phyloP scores from a whole-genome alignment of 2,888 invertebrate species.

The Macropis europaea region DNA sequence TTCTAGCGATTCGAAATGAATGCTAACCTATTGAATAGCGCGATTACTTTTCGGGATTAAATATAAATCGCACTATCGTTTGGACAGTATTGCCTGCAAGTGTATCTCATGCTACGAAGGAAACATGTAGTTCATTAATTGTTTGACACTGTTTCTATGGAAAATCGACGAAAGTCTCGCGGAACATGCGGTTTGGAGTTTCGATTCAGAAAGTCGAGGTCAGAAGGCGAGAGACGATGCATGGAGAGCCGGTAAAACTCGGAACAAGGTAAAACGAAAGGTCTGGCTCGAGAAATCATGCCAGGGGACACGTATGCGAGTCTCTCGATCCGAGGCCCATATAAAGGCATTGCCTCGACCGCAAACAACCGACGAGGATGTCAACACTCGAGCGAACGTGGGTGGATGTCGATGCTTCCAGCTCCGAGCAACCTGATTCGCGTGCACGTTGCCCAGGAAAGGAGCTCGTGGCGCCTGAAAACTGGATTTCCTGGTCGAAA shows the following conservation, averaged over 20 bases:
- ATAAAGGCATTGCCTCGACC: slow-evolving; percentile 44
- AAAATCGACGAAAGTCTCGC: background rate
- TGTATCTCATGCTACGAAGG: too few species aligned
- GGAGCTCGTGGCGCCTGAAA: background rate
- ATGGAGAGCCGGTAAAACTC: background rate
- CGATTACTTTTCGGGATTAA: too few species aligned
- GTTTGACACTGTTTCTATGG: too few species aligned
- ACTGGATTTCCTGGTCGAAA: slow-evolving; percentile 1
- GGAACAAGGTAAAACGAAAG: slow-evolving; percentile 3
- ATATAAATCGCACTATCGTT: too few species aligned
- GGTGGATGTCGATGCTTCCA: slow-evolving; percentile 34
- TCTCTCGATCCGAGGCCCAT: slow-evolving; percentile 33
- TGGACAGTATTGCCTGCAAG: too few species aligned
- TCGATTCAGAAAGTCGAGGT: background rate
- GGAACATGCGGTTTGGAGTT: too few species aligned
- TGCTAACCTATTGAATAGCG: too few species aligned
- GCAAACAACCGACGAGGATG: slow-evolving; percentile 51
- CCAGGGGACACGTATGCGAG: slow-evolving; percentile 22
- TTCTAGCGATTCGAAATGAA: too few species aligned
- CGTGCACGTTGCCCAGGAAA: background rate
- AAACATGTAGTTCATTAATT: too few species aligned
- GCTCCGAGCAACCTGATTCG: slow-evolving; percentile 12
- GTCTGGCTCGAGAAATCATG: slow-evolving; percentile 11
- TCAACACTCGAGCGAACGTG: slow-evolving; percentile 50
- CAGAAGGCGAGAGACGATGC: background rate